Percentiles rank a stretch among this genome's conserved stretches.
These are phyloP conservation scores for Nomada ruficornis DNA, from an alignment of 2,888 invertebrate species.

Conservation along the genomic window DNA sequence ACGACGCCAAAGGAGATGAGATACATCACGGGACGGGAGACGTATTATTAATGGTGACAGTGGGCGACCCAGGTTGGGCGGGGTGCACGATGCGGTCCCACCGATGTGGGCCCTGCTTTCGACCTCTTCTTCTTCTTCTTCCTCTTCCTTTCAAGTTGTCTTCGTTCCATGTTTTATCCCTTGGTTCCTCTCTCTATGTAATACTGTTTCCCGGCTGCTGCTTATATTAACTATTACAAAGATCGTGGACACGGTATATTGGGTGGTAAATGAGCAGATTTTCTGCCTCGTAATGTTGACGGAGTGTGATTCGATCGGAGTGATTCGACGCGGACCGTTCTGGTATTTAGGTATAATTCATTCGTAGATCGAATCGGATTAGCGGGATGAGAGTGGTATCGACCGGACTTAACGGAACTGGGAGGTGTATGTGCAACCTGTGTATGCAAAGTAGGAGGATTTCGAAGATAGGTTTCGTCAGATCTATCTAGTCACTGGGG, in stretches of 20 bases:
- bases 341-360: slow-evolving; percentile 32
- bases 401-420: slow-evolving; percentile 10
- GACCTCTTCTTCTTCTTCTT: slow-evolving; percentile 48
- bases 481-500: too few relatives aligned
- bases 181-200: neutral
- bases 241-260: slow-evolving; percentile 22
- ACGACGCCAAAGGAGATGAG: slow-evolving; percentile 79
- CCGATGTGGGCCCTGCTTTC: slow-evolving; percentile 71
- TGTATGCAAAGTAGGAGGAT: neutral
- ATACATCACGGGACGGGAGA: slow-evolving; percentile 84
- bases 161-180: slow-evolving; percentile 9
- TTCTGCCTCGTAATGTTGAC: slow-evolving; percentile 53
- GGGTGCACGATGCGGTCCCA: slow-evolving; percentile 78
- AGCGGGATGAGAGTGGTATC: slow-evolving; percentile 6
- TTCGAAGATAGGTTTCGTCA: neutral
- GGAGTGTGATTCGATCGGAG: slow-evolving; percentile 18
- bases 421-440: neutral
- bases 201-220: slow-evolving; percentile 7
- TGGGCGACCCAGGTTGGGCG: slow-evolving; percentile 84
- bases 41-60: slow-evolving; percentile 85
- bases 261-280: slow-evolving; percentile 52
- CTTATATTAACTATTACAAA: slow-evolving; percentile 54
- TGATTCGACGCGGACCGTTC: slow-evolving; percentile 44
- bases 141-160: neutral
- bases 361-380: slow-evolving; percentile 41